Evolutionary conservation across 2,888 invertebrate species (phyloP), one percentile per base, ranked within the genome.

Genomic region (Papilio elwesi): DNA sequence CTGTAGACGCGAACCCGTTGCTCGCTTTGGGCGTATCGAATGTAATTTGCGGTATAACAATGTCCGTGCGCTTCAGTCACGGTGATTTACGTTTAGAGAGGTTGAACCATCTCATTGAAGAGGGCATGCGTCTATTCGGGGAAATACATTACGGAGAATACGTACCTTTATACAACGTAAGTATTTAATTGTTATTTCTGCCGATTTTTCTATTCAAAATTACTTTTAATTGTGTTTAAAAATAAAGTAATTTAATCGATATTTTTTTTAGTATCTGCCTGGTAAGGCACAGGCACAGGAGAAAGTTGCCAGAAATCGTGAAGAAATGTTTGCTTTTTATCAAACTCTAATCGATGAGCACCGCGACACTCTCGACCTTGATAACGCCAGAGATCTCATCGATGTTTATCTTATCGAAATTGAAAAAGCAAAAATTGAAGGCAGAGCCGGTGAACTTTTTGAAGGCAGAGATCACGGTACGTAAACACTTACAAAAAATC

Each of bases 41-140:
- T 89, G 98, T 98, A 6, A 98, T 98, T 78, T 98, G 98, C 88
- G 97, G 97, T 76, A 95, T 98, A 79, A 95, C 98, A 82, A 98
- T 98, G 98, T 97, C 97, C 49, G 96, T 97, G 6, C 95, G 97
- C 57, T 98, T 98, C 89, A 95, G 96, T 72, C 95, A 96, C 78
- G 96, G 97, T 68, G 98, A 98, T 85, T 90, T 92, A 7, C 95
- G 96, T 69, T 98, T 98, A 89, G 94, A 95, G 68, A 95, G 97
- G 71, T 97, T 98, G 82, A 97, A 97, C 95, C 93, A 95, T 77
- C 94, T 98, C n/a, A 97, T 98, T 81, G 98, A 98, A 83, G 98
- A 98, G 90, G 98, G 98, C 48, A 98, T 98, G 95, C 95, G 95
- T 72, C 94, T 98, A 0, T 98, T 98, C 83, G 97, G 97, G 11